Conservation (phyloP, 2,113 vertebrate species). For the Gallinago paraguaiae region DNA sequence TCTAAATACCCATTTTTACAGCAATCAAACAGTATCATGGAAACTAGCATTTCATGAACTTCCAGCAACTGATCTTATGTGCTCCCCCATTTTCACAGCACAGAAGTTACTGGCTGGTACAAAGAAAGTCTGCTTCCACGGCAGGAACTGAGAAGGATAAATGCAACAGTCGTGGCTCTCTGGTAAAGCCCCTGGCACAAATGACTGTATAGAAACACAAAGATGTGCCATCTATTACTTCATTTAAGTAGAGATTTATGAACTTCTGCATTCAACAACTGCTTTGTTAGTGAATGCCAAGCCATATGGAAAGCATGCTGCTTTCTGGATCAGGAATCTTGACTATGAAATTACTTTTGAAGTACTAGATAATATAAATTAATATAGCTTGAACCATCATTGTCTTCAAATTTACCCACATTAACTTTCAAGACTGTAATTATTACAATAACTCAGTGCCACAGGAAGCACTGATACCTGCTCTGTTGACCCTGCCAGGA, state of each 20-base stretch:
- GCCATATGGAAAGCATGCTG: not conserved
- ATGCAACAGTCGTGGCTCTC: not conserved
- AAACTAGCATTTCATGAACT: not conserved
- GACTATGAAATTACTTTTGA: not conserved
- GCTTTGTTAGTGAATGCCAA: not conserved
- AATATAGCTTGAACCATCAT: not conserved
- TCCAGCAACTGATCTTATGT: not conserved
- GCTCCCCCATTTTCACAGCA: not conserved
- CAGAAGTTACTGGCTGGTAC: not conserved
- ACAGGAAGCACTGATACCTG: not conserved
- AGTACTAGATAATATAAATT: not conserved
- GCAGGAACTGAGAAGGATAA: not conserved
- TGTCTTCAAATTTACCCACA: not conserved
- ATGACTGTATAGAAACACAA: not conserved
- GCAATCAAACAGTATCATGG: not conserved
- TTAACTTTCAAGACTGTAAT: not conserved
- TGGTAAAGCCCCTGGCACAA: not conserved
- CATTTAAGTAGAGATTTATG: not conserved
- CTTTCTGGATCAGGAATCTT: not conserved
- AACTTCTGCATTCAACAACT: not conserved
- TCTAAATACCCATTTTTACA: not conserved
- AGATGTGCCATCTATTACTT: not conserved
- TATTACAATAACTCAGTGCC: not conserved
- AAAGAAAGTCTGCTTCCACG: not conserved
- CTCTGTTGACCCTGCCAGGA: not conserved